Conservation (phyloP, 2,797 vertebrate species). For the Cottoperca gobio region DNA sequence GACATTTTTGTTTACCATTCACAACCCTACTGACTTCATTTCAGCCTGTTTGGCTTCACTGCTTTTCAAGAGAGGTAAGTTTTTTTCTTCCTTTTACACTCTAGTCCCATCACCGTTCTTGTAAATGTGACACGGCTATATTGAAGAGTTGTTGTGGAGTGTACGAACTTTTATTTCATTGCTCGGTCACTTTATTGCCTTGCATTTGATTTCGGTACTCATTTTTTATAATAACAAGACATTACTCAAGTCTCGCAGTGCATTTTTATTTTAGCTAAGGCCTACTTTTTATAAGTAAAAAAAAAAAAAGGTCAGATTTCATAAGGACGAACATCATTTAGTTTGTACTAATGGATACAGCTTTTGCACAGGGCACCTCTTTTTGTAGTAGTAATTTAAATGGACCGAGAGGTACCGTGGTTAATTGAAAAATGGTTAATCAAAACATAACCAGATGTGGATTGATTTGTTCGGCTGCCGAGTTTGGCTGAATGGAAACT, state of each 20-base stretch:
- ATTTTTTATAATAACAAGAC: neutral
- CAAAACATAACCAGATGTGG: slow-evolving; percentile 88
- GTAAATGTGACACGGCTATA: slow-evolving; percentile 17
- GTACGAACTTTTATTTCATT: slow-evolving; percentile 57
- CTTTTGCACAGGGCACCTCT: slow-evolving; percentile 37
- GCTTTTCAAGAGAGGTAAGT: slow-evolving; percentile 80
- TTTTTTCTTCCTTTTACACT: neutral
- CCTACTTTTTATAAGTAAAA: neutral
- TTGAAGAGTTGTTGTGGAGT: slow-evolving; percentile 42
- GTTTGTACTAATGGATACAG: slow-evolving; percentile 19
- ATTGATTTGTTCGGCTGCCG: slow-evolving; percentile 75
- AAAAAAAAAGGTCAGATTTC: neutral
- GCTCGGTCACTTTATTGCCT: neutral
- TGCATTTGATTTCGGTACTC: neutral
- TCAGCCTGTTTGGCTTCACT: slow-evolving; percentile 44
- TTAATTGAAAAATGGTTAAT: slow-evolving; percentile 81
- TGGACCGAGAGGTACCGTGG: slow-evolving; percentile 14
- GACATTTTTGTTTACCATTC: slow-evolving; percentile 50
- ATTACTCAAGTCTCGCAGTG: neutral
- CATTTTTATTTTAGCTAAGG: neutral
- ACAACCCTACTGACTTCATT: slow-evolving; percentile 42
- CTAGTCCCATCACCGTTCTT: slow-evolving; percentile 2
- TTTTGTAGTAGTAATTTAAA: slow-evolving; percentile 31
- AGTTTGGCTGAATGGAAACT: slow-evolving; percentile 80
- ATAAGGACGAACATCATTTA: neutral